Evolutionary conservation across 1,140 invertebrate species (phyloP).

Genomic region (Temnothorax nylanderi): DNA sequence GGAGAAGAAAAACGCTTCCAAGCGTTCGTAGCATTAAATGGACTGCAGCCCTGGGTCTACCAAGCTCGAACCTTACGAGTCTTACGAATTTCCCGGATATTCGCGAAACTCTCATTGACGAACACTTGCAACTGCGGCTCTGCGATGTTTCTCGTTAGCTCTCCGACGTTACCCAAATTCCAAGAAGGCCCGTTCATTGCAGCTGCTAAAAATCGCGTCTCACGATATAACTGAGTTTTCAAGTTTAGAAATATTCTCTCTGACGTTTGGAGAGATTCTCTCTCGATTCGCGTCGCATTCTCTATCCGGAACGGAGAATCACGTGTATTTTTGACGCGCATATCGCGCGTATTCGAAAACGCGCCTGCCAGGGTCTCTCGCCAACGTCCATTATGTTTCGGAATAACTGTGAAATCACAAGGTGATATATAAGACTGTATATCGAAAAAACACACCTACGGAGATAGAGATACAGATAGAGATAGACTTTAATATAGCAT

Average conservation of each 20-base stretch:
- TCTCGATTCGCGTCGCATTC: not conserved
- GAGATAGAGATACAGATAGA: not conserved
- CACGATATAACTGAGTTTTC: not conserved
- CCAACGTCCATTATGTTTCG: slow-evolving; percentile 43
- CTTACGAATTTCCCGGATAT: not conserved
- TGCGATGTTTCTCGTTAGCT: not conserved
- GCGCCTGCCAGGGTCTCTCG: slow-evolving; percentile 22
- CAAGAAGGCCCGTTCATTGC: not conserved
- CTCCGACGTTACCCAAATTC: not conserved
- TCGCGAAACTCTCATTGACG: not conserved
- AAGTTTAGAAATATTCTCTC: not conserved
- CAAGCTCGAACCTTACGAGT: not conserved
- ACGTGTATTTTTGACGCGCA: slow-evolving; percentile 29
- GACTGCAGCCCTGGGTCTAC: too few species aligned
- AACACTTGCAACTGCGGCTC: not conserved
- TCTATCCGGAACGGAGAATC: slow-evolving; percentile 50
- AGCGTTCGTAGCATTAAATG: too few species aligned
- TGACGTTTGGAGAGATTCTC: not conserved
- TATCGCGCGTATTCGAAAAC: slow-evolving; percentile 4
- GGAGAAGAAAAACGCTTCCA: too few species aligned
- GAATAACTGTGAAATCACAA: slow-evolving; percentile 45
- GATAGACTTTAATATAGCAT: not conserved
- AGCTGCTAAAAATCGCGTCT: not conserved
- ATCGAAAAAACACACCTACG: slow-evolving; percentile 21
- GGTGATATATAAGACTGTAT: not conserved